Conservation (phyloP, 23 tunicate genomes). For the Halocynthia roretzi region DNA sequence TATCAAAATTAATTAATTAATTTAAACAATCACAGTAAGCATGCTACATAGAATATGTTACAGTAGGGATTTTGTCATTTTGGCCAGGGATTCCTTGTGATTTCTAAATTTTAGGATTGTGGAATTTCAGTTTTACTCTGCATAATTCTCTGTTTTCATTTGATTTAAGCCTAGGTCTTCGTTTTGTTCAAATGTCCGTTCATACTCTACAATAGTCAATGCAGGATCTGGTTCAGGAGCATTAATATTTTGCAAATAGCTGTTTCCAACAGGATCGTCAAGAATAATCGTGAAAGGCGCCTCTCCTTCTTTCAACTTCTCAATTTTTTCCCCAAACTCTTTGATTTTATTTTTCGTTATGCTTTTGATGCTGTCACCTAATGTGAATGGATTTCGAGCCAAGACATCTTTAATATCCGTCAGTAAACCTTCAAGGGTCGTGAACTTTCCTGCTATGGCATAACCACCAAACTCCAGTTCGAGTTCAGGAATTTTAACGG, state of each 20-base stretch:
- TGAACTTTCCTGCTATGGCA: conserved; percentile 89
- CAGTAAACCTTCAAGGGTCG: conserved; percentile 91
- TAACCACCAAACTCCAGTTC: conserved; percentile 59
- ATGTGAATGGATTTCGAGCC: conserved; percentile 64
- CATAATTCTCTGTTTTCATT: conserved; percentile 93
- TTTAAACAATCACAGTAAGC: too few species aligned
- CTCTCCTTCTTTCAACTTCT: conserved; percentile 28
- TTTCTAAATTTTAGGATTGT: too few species aligned
- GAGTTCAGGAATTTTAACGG: conserved; percentile 68
- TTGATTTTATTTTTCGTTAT: conserved; percentile 13
- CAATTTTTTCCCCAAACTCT: conserved; percentile 36
- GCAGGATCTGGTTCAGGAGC: conserved; percentile 90
- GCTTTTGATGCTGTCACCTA: conserved; percentile 58
- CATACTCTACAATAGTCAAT: conserved; percentile 58
- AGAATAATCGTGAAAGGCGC: conserved; percentile 54
- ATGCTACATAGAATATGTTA: too few species aligned
- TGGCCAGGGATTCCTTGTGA: too few species aligned
- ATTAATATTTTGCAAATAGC: conserved; percentile 67
- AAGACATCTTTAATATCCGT: conserved; percentile 57
- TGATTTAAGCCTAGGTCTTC: conserved; percentile 88
- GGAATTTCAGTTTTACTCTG: neutral
- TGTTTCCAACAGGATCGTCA: conserved; percentile 82
- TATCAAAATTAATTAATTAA: too few species aligned
- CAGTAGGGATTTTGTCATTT: too few species aligned
- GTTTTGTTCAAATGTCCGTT: conserved; percentile 84